Conservation (phyloP, 2,888 invertebrate genomes). For the Dermolepida albohirtum region DNA sequence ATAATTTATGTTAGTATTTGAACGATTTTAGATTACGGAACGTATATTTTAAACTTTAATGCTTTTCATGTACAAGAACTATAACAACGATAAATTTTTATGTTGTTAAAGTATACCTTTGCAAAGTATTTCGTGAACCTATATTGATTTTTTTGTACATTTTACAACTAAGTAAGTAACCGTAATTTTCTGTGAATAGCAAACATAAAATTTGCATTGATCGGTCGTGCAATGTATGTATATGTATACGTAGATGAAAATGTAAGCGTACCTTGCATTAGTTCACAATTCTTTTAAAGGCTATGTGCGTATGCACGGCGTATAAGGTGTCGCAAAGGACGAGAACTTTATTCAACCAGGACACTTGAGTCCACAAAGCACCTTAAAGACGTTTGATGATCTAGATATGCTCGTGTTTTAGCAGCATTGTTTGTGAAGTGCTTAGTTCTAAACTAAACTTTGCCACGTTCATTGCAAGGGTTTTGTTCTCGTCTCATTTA, state of each 20-base stretch:
- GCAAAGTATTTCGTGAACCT: neutral
- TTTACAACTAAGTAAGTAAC: slow-evolving; percentile 5
- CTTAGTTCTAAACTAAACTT: slow-evolving; percentile 45
- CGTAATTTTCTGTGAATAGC: slow-evolving; percentile 31
- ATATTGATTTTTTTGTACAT: neutral
- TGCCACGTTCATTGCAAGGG: slow-evolving; percentile 36
- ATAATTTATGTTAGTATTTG: neutral
- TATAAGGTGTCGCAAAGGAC: slow-evolving; percentile 41
- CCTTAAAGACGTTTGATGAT: slow-evolving; percentile 52
- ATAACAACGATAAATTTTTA: neutral
- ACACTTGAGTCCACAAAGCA: slow-evolving; percentile 51
- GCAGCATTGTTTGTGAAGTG: slow-evolving; percentile 50
- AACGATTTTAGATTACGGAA: neutral
- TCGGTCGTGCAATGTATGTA: neutral
- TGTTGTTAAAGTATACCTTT: slow-evolving; percentile 2
- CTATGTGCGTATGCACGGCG: slow-evolving; percentile 16
- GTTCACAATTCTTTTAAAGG: slow-evolving; percentile 37
- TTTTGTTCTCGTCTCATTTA: slow-evolving; percentile 40
- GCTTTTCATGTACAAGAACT: neutral
- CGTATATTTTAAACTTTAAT: neutral
- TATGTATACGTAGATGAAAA: slow-evolving; percentile 32
- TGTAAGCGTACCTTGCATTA: slow-evolving; percentile 32
- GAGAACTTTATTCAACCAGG: slow-evolving; percentile 50
- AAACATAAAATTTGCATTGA: slow-evolving; percentile 39
- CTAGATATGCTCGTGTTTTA: slow-evolving; percentile 51